Conservation (phyloP, 1,140 invertebrate genomes). For the Bilobella aurantiaca region DNA sequence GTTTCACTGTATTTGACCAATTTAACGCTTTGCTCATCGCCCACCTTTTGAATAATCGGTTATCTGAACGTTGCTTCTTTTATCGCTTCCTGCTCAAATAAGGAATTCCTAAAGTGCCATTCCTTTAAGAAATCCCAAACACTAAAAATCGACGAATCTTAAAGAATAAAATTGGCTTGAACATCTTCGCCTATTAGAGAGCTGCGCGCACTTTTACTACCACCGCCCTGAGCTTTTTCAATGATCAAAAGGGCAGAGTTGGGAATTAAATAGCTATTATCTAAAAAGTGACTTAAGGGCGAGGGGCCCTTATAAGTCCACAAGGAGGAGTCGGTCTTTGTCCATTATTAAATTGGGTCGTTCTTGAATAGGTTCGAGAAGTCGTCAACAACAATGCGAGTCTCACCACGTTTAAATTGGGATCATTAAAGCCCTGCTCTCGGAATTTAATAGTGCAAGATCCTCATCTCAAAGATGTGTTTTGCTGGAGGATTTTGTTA, state of each 20-base stretch:
- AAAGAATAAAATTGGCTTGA: too few relatives aligned
- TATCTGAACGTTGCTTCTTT: not conserved
- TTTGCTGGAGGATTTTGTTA: too few relatives aligned
- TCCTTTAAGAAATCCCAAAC: too few relatives aligned
- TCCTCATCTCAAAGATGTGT: too few relatives aligned
- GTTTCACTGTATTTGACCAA: not conserved
- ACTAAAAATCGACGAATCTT: too few relatives aligned
- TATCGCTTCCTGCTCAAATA: slow-evolving; percentile 1
- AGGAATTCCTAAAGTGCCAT: not conserved
- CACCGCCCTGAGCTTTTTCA: too few relatives aligned
- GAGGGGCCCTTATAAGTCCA: not conserved
- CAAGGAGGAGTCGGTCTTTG: not conserved
- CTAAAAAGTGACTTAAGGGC: not conserved
- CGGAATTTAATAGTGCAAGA: too few relatives aligned
- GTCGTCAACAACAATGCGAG: not conserved
- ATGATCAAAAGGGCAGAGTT: not conserved
- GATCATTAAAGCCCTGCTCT: not conserved
- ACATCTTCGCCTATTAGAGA: too few relatives aligned
- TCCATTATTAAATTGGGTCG: not conserved
- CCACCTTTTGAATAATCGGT: too few relatives aligned
- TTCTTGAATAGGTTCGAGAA: not conserved
- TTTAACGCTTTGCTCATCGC: not conserved
- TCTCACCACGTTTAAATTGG: not conserved
- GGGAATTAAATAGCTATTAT: not conserved
- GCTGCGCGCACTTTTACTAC: too few relatives aligned